Percentiles rank a stretch among this genome's conserved stretches.
phyloP scores from a whole-genome alignment of 2,797 vertebrate genomes.

The Enteromius fasciolatus region DNA sequence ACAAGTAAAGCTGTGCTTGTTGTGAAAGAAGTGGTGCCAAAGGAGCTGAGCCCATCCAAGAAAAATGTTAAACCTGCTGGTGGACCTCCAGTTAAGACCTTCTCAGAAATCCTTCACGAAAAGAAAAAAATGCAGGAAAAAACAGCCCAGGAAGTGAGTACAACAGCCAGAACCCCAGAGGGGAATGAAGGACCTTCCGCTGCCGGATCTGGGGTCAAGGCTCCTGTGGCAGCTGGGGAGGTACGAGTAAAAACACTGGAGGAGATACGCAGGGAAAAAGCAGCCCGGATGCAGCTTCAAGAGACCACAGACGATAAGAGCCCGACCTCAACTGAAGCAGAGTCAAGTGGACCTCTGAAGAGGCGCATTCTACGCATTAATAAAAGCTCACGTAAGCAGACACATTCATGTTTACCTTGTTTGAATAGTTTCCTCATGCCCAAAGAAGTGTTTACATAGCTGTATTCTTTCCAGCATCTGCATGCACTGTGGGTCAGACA shows the following conservation, averaged over 20 bases:
- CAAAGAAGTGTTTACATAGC: background rate
- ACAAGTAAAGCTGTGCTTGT: conserved; percentile 60
- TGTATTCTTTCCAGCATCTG: conserved; percentile 53
- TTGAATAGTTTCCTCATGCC: background rate
- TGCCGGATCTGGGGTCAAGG: conserved; percentile 42
- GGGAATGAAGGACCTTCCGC: conserved; percentile 9
- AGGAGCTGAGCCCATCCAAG: conserved; percentile 41
- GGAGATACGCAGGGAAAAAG: conserved; percentile 92
- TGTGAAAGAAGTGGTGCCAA: conserved; percentile 40
- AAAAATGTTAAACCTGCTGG: conserved; percentile 63
- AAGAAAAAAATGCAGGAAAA: conserved; percentile 80
- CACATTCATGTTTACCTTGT: background rate
- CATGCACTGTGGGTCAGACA: conserved; percentile 53
- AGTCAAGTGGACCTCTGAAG: conserved; percentile 13
- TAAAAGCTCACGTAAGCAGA: conserved; percentile 72
- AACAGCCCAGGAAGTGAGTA: conserved; percentile 24
- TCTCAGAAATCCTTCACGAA: conserved; percentile 79
- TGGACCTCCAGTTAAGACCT: conserved; percentile 70
- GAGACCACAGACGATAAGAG: conserved; percentile 50
- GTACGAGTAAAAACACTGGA: conserved; percentile 90
- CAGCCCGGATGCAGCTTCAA: conserved; percentile 73
- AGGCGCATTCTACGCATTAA: conserved; percentile 69
- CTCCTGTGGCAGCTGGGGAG: conserved; percentile 47
- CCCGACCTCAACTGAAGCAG: conserved; percentile 46
- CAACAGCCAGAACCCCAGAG: conserved; percentile 20